phyloP scores from a whole-genome alignment of 2,888 invertebrate genomes.

The Scrobipalpa costella region DNA sequence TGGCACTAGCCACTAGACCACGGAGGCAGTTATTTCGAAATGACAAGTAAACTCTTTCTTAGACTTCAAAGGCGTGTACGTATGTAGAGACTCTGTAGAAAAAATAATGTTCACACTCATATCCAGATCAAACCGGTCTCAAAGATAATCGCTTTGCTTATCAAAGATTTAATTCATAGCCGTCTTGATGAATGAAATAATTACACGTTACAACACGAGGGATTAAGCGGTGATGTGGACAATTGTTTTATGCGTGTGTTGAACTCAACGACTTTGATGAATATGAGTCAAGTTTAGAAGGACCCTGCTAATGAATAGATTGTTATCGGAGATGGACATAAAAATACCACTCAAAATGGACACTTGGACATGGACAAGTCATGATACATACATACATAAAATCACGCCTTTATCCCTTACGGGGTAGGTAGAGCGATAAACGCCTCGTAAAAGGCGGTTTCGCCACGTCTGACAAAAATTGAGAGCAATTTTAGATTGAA shows the following conservation, averaged over 20 bases:
- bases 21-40: no score
- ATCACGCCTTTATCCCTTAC: no score
- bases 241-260: slow-evolving; percentile 36
- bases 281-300: slow-evolving; percentile 12
- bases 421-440: no score
- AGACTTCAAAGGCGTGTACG: no score
- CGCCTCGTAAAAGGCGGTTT: no score
- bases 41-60: no score
- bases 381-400: no score
- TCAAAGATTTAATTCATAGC: slow-evolving; percentile 22
- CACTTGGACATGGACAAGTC: no score
- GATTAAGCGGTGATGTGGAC: slow-evolving; percentile 40
- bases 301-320: not conserved
- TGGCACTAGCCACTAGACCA: no score
- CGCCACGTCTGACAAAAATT: no score
- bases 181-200: slow-evolving; percentile 41
- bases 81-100: not conserved
- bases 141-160: slow-evolving; percentile 2
- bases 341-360: no score
- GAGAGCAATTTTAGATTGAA: no score
- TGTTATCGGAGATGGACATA: not conserved
- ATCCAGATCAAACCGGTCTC: not conserved
- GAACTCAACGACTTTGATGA: not conserved
- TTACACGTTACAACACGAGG: slow-evolving; percentile 38
- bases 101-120: not conserved